phyloP scores from a whole-genome alignment of 2,797 vertebrate genomes.

The Microctenopoma lineatum region DNA sequence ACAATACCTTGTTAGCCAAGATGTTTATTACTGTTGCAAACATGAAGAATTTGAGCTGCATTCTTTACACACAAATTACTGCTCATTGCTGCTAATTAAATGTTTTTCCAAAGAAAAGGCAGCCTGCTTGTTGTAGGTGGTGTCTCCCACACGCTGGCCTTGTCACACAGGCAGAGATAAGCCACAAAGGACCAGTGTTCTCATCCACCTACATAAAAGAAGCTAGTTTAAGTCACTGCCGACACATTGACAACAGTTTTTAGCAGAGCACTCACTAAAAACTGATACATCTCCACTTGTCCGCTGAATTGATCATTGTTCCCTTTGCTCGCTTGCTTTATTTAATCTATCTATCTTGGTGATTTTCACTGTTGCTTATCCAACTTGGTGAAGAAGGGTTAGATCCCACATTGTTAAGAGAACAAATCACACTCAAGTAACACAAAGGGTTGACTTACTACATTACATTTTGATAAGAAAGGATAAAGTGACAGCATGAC shows the following conservation, averaged over 20 bases:
- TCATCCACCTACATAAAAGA: conserved; percentile 56
- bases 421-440: not conserved
- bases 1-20: conserved; percentile 1
- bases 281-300: conserved; percentile 11
- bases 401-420: not conserved
- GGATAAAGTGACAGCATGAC: not conserved
- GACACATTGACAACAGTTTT: conserved; percentile 22
- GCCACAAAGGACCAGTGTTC: conserved; percentile 59
- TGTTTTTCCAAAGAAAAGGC: conserved; percentile 48
- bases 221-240: conserved; percentile 42
- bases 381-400: not conserved
- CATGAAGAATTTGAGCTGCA: not conserved
- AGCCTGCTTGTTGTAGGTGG: conserved; percentile 51
- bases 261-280: conserved; percentile 24
- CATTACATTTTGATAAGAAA: too few species aligned
- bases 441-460: not conserved
- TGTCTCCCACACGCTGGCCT: conserved; percentile 62
- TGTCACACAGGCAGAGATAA: conserved; percentile 54
- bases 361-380: too few species aligned
- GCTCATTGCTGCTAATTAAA: conserved; percentile 46
- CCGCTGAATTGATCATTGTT: conserved; percentile 1
- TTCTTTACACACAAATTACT: conserved; percentile 3
- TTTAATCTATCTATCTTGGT: too few species aligned
- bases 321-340: not conserved
- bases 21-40: conserved; percentile 5